Percentiles rank a stretch among this genome's conserved stretches.
These are phyloP conservation scores for Peromyscus eremicus DNA, from an alignment of 2,797 vertebrate genomes.

Conservation along the genomic window DNA sequence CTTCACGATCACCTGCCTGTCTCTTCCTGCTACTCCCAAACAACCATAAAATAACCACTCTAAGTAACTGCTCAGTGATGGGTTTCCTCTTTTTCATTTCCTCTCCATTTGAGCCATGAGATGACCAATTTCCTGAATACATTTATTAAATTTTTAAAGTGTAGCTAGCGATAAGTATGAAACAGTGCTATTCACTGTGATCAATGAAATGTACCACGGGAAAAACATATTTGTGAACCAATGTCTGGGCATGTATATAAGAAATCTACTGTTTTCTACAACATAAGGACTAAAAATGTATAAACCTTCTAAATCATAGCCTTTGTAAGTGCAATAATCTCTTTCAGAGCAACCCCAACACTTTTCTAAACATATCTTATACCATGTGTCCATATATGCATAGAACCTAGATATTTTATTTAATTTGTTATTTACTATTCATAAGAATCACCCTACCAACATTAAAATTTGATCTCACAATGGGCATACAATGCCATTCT, in stretches of 20 bases:
- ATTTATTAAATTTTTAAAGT: not conserved
- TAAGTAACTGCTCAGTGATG: not conserved
- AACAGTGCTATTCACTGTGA: not conserved
- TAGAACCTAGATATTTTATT: not conserved
- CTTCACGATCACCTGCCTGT: not conserved
- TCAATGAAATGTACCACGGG: rapidly evolving
- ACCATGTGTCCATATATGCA: not conserved
- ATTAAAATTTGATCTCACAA: not conserved
- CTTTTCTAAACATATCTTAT: not conserved
- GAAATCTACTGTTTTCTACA: not conserved
- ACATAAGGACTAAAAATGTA: not conserved
- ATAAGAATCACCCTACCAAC: not conserved
- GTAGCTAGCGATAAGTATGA: not conserved
- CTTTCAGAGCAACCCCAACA: not conserved
- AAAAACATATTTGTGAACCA: not conserved
- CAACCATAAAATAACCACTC: not conserved
- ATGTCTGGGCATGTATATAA: not conserved
- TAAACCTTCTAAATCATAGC: not conserved
- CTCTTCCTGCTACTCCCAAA: not conserved
- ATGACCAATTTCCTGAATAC: not conserved
- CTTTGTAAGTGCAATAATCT: not conserved
- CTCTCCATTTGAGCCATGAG: not conserved
- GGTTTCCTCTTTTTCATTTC: not conserved
- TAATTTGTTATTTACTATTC: not conserved
- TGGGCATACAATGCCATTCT: not conserved